These are phyloP conservation scores for Dorcus hopei DNA, from an alignment of 2,888 invertebrate species.

Conservation along the genomic window DNA sequence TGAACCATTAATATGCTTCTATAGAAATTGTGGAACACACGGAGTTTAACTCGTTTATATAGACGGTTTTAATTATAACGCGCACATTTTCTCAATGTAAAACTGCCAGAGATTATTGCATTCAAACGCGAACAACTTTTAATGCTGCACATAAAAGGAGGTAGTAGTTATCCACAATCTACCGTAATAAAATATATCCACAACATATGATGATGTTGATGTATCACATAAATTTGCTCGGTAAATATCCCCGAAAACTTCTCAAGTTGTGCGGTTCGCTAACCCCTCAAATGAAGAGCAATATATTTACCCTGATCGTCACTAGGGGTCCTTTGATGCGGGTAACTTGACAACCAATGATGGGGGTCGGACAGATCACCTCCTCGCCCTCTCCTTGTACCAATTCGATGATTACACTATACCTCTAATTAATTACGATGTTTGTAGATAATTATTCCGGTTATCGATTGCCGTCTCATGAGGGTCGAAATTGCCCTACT, in stretches of 20 bases:
- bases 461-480: background rate
- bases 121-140: no score
- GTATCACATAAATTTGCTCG: no score
- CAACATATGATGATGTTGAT: no score
- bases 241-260: background rate
- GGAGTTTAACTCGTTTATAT: no score
- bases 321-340: background rate
- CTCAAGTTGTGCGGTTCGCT: background rate
- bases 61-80: no score
- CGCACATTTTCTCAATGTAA: no score
- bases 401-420: conserved; percentile 1
- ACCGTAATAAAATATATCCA: no score
- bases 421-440: conserved; percentile 3
- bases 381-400: background rate
- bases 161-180: no score
- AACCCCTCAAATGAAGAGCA: background rate
- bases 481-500: background rate
- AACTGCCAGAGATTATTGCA: no score
- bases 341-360: conserved; percentile 1
- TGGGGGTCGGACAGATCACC: background rate
- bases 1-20: no score
- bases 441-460: conserved; percentile 2
- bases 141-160: no score
- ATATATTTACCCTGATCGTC: conserved; percentile 2
- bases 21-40: no score